Conservation (phyloP, 1,140 invertebrate species). For the Heliconius hermathena region DNA sequence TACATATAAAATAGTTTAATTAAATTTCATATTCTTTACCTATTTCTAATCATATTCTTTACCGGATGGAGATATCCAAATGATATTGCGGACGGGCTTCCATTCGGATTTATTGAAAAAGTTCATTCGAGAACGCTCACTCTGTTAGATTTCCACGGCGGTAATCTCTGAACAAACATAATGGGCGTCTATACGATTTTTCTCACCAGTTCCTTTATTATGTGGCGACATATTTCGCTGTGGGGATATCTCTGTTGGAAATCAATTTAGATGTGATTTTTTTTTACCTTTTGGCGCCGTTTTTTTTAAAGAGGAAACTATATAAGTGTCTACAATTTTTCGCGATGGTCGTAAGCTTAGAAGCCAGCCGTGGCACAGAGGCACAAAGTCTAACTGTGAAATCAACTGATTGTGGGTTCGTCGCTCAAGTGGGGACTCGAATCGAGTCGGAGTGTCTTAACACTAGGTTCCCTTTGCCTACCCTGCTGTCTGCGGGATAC, state of each 20-base stretch:
- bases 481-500: no score
- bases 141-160: constrained; percentile 25
- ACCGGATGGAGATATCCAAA: constrained; percentile 30
- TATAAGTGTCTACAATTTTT: no score
- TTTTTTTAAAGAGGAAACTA: no score
- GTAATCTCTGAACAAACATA: constrained; percentile 22
- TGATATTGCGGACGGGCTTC: constrained; percentile 35
- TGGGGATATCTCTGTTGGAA: background rate
- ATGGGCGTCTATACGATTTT: constrained; percentile 27
- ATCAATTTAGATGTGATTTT: background rate
- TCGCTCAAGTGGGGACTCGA: no score
- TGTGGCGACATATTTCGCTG: constrained; percentile 5
- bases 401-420: no score
- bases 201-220: constrained; percentile 24
- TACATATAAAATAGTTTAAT: background rate
- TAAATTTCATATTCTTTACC: constrained; percentile 12
- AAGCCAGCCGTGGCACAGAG: no score
- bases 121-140: constrained; percentile 53
- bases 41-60: constrained; percentile 23
- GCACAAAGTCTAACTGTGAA: no score
- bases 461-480: no score
- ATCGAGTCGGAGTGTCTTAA: no score
- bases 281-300: background rate
- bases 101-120: constrained; percentile 64
- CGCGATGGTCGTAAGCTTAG: no score